These are phyloP conservation scores for Epizoanthus scotinus DNA, from an alignment of 92 coral and sea anemone species.

Conservation along the genomic window DNA sequence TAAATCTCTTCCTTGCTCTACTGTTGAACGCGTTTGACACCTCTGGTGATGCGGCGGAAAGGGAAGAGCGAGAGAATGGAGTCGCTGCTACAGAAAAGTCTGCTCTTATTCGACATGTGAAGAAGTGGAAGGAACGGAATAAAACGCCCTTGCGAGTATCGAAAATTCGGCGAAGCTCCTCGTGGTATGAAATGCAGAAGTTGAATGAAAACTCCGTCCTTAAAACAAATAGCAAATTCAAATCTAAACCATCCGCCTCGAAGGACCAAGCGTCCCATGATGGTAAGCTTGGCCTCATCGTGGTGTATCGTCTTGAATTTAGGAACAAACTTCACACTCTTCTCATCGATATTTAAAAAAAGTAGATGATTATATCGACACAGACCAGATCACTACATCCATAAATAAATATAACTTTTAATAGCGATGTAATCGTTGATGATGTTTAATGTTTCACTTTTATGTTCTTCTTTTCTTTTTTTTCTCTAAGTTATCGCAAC, in stretches of 20 bases:
- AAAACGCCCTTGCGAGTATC: neutral
- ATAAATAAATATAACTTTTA: too few species aligned
- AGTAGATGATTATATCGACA: too few species aligned
- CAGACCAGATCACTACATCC: too few species aligned
- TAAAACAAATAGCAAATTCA: neutral
- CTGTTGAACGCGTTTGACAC: slow-evolving; percentile 79
- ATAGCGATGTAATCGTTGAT: too few species aligned
- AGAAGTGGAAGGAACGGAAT: neutral
- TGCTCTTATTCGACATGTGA: slow-evolving; percentile 18
- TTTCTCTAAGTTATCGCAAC: too few species aligned
- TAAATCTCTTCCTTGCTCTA: slow-evolving; percentile 80
- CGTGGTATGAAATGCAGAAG: slow-evolving; percentile 8
- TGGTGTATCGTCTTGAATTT: too few species aligned
- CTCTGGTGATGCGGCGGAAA: slow-evolving; percentile 59
- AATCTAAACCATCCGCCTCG: neutral
- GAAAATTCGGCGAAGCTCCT: neutral
- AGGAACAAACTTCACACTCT: too few species aligned
- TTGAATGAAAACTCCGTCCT: neutral
- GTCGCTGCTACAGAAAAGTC: slow-evolving; percentile 21
- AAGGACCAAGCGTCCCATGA: neutral
- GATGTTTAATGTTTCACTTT: too few species aligned
- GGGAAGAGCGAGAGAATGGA: slow-evolving; percentile 44
- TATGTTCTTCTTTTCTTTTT: too few species aligned
- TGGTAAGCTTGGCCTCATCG: too few species aligned
- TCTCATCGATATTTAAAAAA: too few species aligned